Evolutionary conservation across 1,140 invertebrate genomes (phyloP).

Genomic region (Lordiphosa clarofinis): DNA sequence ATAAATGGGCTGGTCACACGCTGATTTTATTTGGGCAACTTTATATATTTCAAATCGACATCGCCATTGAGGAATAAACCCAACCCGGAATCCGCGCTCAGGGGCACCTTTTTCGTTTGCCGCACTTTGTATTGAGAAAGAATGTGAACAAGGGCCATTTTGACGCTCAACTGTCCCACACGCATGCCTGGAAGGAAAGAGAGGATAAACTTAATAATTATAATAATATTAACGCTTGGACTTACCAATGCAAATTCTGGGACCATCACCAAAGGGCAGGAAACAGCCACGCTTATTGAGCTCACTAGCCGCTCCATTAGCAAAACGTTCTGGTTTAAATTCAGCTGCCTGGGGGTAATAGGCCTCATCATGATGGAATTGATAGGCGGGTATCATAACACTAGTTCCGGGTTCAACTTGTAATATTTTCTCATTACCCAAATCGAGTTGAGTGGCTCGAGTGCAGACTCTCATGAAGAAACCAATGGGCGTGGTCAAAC

Average conservation of each 20-base stretch:
- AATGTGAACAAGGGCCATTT: slow-evolving; percentile 52
- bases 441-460: slow-evolving; percentile 73
- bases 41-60: slow-evolving; percentile 57
- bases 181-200: slow-evolving; percentile 46
- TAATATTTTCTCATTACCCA: slow-evolving; percentile 37
- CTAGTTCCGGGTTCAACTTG: slow-evolving; percentile 46
- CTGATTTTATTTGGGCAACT: slow-evolving; percentile 36
- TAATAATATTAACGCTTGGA: too few species aligned
- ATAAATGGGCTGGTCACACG: slow-evolving; percentile 26
- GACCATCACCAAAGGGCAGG: slow-evolving; percentile 84
- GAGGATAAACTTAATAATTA: background rate
- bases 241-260: slow-evolving; percentile 83
- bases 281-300: slow-evolving; percentile 52
- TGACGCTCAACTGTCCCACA: slow-evolving; percentile 50
- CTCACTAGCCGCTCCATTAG: slow-evolving; percentile 54
- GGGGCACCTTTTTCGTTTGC: slow-evolving; percentile 42
- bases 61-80: slow-evolving; percentile 56
- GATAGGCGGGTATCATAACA: slow-evolving; percentile 53
- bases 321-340: slow-evolving; percentile 84
- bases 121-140: slow-evolving; percentile 46
- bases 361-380: slow-evolving; percentile 58
- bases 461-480: slow-evolving; percentile 72
- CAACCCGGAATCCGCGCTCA: slow-evolving; percentile 44
- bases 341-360: slow-evolving; percentile 82
- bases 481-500: slow-evolving; percentile 49